These are phyloP conservation scores for Acheta domesticus DNA, from an alignment of 2,888 invertebrate species.

Conservation along the genomic window DNA sequence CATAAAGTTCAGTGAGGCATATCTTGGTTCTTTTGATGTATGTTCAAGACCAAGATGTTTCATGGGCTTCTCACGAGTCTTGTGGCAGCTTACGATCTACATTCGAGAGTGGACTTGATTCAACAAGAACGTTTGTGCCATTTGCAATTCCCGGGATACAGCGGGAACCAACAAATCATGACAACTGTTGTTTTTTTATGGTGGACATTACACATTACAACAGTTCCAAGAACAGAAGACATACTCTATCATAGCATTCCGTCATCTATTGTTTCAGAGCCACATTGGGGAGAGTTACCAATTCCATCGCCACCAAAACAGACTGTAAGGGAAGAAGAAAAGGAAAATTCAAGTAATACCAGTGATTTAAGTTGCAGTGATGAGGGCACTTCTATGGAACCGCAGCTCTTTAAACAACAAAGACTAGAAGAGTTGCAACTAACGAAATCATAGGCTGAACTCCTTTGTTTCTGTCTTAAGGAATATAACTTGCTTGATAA, in stretches of 20 bases:
- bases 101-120: neutral
- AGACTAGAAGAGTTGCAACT: slow-evolving; percentile 20
- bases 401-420: slow-evolving; percentile 11
- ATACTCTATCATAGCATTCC: slow-evolving; percentile 21
- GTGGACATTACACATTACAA: slow-evolving; percentile 23
- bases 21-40: neutral
- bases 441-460: slow-evolving; percentile 9
- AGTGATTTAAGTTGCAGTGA: slow-evolving; percentile 19
- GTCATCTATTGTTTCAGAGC: slow-evolving; percentile 25
- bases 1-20: slow-evolving; percentile 20
- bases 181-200: slow-evolving; percentile 18
- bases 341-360: neutral
- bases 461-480: no score
- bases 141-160: slow-evolving; percentile 21
- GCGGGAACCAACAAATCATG: slow-evolving; percentile 12
- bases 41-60: slow-evolving; percentile 21
- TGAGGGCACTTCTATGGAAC: neutral
- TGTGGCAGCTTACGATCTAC: slow-evolving; percentile 12
- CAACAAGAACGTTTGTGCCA: slow-evolving; percentile 20
- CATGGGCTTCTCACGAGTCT: neutral
- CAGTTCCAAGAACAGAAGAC: slow-evolving; percentile 12
- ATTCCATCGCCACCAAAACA: slow-evolving; percentile 24
- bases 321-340: neutral
- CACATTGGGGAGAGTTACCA: slow-evolving; percentile 21
- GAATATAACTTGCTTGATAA: no score